These are phyloP conservation scores for Enteromius mattozi DNA, from an alignment of 2,797 vertebrate species.

Conservation along the genomic window DNA sequence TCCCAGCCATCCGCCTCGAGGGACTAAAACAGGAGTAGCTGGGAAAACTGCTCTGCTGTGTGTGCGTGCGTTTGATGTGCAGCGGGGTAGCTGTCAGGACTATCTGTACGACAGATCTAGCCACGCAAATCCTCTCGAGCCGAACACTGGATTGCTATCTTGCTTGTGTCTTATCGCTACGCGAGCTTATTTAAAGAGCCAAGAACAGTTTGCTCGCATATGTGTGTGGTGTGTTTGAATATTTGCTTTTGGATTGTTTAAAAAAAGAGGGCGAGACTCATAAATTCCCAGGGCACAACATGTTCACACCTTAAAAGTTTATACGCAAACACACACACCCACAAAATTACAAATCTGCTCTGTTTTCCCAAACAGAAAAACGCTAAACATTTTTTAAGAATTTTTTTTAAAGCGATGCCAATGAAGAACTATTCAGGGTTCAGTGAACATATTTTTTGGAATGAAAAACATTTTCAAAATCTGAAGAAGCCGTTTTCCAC, in stretches of 20 bases:
- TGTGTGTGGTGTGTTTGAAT: slow-evolving; percentile 34
- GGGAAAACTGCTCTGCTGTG: slow-evolving; percentile 40
- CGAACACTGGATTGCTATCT: slow-evolving; percentile 53
- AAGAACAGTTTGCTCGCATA: slow-evolving; percentile 37
- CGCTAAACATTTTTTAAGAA: not conserved
- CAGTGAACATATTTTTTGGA: not conserved
- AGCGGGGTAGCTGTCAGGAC: slow-evolving; percentile 52
- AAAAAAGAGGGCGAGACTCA: slow-evolving; percentile 40
- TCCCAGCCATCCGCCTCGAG: slow-evolving; percentile 31
- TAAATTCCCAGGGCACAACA: slow-evolving; percentile 14
- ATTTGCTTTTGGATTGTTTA: slow-evolving; percentile 10
- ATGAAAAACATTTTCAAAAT: not conserved
- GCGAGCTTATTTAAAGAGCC: slow-evolving; percentile 47
- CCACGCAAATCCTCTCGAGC: slow-evolving; percentile 58
- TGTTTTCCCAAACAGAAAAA: not conserved
- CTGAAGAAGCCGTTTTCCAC: not conserved
- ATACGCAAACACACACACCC: not conserved
- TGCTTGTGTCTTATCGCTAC: slow-evolving; percentile 43
- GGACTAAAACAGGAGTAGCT: slow-evolving; percentile 35
- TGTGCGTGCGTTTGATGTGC: slow-evolving; percentile 39
- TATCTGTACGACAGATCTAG: slow-evolving; percentile 53
- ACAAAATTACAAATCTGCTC: not conserved
- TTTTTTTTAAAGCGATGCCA: not conserved
- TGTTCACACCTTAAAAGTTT: slow-evolving; percentile 35
- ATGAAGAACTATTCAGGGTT: not conserved